A percentile compares a stretch with the other conserved stretches of the same genome.
Conservation (phyloP, 2,888 invertebrate species). For the Trachelus stipa region DNA sequence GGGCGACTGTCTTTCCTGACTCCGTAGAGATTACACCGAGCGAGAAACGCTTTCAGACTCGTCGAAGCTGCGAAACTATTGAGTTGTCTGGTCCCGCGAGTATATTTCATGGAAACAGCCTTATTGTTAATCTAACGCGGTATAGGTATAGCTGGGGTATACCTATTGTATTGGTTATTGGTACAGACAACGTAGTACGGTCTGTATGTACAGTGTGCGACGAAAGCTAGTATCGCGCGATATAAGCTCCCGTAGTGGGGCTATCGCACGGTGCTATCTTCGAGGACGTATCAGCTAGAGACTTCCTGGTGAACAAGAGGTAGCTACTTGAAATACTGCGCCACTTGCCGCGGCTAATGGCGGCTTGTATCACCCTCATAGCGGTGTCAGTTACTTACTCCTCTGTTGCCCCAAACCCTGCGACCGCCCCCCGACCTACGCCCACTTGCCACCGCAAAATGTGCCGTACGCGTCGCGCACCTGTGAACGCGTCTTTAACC, state of each 20-base stretch:
- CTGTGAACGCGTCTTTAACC: neutral
- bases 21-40: neutral
- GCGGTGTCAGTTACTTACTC: slow-evolving; percentile 42
- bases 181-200: neutral
- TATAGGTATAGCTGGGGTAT: neutral
- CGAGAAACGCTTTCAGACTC: neutral
- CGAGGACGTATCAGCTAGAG: neutral
- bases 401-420: slow-evolving; percentile 10
- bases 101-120: neutral
- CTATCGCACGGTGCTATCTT: neutral
- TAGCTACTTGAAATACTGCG: slow-evolving; percentile 23
- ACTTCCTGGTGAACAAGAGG: slow-evolving; percentile 8
- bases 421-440: slow-evolving; percentile 18
- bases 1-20: neutral
- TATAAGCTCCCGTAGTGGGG: neutral
- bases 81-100: neutral
- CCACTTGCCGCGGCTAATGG: slow-evolving; percentile 39
- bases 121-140: neutral
- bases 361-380: slow-evolving; percentile 47
- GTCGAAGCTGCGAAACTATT: neutral
- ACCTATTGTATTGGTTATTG: neutral
- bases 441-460: slow-evolving; percentile 1
- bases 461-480: neutral
- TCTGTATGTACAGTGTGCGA: neutral
- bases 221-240: neutral